These are phyloP conservation scores for Helostoma temminkii DNA, from an alignment of 2,797 vertebrate genomes.

Conservation along the genomic window DNA sequence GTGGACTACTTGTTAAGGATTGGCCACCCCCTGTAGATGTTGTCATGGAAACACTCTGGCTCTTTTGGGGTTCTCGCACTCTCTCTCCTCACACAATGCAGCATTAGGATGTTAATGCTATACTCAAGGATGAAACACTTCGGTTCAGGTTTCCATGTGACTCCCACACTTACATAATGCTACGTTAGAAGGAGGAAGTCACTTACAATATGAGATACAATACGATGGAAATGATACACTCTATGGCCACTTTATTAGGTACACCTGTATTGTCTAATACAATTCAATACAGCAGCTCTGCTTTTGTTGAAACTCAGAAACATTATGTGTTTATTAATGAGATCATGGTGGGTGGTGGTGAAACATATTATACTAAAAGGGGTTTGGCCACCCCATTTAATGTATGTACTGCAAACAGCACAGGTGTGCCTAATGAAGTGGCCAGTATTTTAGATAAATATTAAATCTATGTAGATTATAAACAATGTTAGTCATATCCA, in stretches of 20 bases:
- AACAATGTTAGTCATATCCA: not conserved
- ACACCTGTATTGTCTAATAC: too few relatives aligned
- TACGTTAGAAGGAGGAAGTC: conserved; percentile 61
- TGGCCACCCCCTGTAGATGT: conserved; percentile 84
- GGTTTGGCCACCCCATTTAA: too few relatives aligned
- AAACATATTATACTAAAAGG: too few relatives aligned
- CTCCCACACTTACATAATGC: conserved; percentile 71
- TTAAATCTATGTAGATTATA: conserved; percentile 16
- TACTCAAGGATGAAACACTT: conserved; percentile 60
- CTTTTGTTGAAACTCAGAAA: too few relatives aligned
- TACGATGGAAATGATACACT: too few relatives aligned
- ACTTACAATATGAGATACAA: conserved; percentile 48
- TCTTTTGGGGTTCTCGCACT: conserved; percentile 74
- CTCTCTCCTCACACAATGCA: conserved; percentile 66
- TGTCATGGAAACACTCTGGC: conserved; percentile 83
- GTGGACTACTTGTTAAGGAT: conserved; percentile 74
- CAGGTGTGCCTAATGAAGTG: too few relatives aligned
- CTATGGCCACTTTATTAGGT: too few relatives aligned
- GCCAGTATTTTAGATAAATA: too few relatives aligned
- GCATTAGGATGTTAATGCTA: conserved; percentile 74
- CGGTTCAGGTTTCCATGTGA: conserved; percentile 71
- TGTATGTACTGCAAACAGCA: too few relatives aligned
- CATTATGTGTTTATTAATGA: too few relatives aligned
- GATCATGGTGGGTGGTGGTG: too few relatives aligned
- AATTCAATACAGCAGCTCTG: too few relatives aligned